Conservation (phyloP, 2,113 vertebrate species). For the Corydoras sp. region DNA sequence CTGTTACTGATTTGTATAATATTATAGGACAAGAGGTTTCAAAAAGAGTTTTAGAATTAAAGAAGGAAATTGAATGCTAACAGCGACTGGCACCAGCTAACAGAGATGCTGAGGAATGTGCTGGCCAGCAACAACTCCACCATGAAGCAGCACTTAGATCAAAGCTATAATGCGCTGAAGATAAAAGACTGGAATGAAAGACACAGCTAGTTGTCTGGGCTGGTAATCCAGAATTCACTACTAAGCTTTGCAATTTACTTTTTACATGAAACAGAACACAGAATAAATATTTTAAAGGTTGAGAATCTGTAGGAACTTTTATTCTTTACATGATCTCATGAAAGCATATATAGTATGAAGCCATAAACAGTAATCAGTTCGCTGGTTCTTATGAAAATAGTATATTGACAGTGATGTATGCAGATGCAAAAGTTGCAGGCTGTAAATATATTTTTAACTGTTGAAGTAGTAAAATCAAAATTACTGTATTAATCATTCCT, state of each 20-base stretch:
- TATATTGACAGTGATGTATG: too few relatives aligned
- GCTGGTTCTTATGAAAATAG: too few relatives aligned
- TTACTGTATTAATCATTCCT: slow-evolving; percentile 32
- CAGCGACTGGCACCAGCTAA: slow-evolving; percentile 36
- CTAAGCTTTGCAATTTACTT: slow-evolving; percentile 39
- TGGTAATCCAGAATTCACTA: slow-evolving; percentile 53
- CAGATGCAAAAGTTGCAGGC: too few relatives aligned
- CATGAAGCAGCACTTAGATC: slow-evolving; percentile 36
- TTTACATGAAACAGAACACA: background rate
- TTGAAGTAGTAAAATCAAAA: background rate
- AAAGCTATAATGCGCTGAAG: slow-evolving; percentile 42
- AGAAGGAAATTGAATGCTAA: slow-evolving; percentile 4
- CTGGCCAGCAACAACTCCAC: slow-evolving; percentile 44
- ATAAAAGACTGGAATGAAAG: slow-evolving; percentile 56
- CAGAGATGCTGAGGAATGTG: slow-evolving; percentile 46
- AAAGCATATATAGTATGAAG: too few relatives aligned
- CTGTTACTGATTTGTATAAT: too few relatives aligned
- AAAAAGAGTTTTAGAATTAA: too few relatives aligned
- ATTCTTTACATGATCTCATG: too few relatives aligned
- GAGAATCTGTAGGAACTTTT: too few relatives aligned
- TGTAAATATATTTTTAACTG: too few relatives aligned
- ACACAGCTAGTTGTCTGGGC: slow-evolving; percentile 49
- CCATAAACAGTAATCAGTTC: too few relatives aligned
- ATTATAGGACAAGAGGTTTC: background rate
- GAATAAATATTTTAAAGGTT: too few relatives aligned